phyloP scores from a whole-genome alignment of 2,113 vertebrate genomes.

The Pygoscelis adeliae region DNA sequence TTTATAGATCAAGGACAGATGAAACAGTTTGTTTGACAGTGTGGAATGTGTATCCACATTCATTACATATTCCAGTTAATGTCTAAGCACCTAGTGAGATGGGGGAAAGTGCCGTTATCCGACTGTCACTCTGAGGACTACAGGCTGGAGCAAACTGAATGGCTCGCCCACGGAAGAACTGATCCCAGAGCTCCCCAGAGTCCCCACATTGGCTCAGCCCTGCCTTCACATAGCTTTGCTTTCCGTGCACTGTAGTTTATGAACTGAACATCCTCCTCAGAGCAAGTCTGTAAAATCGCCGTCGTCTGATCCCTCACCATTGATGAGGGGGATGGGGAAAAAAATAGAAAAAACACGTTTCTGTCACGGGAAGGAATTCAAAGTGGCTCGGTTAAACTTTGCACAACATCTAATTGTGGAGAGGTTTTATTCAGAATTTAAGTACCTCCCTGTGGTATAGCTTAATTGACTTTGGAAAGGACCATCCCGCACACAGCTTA shows the following conservation, averaged over 20 bases:
- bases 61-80: neutral
- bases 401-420: neutral
- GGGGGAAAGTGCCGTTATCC: neutral
- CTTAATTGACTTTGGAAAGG: neutral
- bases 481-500: neutral
- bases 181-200: neutral
- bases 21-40: neutral
- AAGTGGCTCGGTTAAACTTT: neutral
- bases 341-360: neutral
- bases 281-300: neutral
- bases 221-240: neutral
- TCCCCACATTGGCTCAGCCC: neutral
- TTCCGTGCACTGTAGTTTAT: neutral
- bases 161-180: neutral
- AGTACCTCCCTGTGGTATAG: neutral
- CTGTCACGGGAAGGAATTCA: neutral
- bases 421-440: neutral
- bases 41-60: neutral
- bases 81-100: neutral
- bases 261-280: neutral
- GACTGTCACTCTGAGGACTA: neutral
- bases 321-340: neutral
- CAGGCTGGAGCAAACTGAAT: neutral
- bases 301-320: neutral
- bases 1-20: neutral